Evolutionary conservation across 1,140 invertebrate genomes (phyloP).

Genomic region (Drosophila pandora): DNA sequence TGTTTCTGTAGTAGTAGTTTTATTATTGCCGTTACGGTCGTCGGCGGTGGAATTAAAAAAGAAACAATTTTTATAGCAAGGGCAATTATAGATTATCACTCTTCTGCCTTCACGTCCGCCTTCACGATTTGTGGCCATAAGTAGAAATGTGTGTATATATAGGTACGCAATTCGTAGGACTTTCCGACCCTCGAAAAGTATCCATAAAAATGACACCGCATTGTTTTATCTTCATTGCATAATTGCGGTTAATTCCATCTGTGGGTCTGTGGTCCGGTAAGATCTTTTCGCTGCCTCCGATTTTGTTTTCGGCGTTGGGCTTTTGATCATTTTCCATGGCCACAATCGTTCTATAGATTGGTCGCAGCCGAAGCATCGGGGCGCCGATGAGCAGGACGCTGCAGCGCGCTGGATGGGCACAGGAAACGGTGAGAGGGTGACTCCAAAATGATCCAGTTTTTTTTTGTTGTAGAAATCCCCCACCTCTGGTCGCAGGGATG

Average conservation of each 20-base stretch:
- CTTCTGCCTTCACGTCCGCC: conserved; percentile 12
- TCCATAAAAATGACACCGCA: conserved; percentile 81
- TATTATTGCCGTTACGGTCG: conserved; percentile 1
- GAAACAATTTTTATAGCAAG: conserved; percentile 71
- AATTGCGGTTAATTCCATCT: conserved; percentile 75
- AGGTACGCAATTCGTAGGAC: conserved; percentile 20
- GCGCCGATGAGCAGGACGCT: neutral
- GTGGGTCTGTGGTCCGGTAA: neutral
- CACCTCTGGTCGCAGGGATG: too few relatives aligned
- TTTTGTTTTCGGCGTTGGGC: conserved; percentile 38
- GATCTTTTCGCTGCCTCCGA: conserved; percentile 5
- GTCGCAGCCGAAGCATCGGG: neutral
- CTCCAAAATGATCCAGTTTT: neutral
- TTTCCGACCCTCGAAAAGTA: conserved; percentile 38
- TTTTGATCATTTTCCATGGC: conserved; percentile 77
- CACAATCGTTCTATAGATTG: conserved; percentile 18
- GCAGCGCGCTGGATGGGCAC: neutral
- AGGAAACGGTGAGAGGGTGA: too few relatives aligned
- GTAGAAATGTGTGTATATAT: neutral
- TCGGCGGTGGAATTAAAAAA: conserved; percentile 63
- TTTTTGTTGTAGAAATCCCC: too few relatives aligned
- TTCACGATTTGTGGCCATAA: neutral
- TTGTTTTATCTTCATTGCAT: conserved; percentile 82
- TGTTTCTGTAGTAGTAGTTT: neutral
- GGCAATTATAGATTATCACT: conserved; percentile 80